Conservation (phyloP, 2,888 invertebrate genomes). For the Calameuta pallipes region DNA sequence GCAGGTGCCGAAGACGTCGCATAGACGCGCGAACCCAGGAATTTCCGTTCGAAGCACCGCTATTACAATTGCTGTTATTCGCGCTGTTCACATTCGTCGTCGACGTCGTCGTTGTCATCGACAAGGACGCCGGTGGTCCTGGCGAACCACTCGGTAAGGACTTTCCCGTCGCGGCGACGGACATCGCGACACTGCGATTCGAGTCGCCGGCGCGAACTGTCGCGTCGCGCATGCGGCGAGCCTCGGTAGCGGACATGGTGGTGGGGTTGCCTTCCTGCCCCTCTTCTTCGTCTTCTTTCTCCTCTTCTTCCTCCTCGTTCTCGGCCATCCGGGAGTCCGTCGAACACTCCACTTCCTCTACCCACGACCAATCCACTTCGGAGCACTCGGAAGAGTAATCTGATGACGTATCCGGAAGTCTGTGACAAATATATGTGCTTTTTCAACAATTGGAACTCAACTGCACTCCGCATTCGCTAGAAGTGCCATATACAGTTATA, state of each 20-base stretch:
- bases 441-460: background rate
- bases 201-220: constrained; percentile 41
- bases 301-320: constrained; percentile 1
- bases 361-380: constrained; percentile 64
- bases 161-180: constrained; percentile 59
- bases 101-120: constrained; percentile 16
- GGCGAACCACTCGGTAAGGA: constrained; percentile 33
- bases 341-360: constrained; percentile 55
- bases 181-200: constrained; percentile 62
- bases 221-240: constrained; percentile 45
- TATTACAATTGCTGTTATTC: constrained; percentile 9
- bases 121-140: constrained; percentile 29
- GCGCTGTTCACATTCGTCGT: constrained; percentile 19
- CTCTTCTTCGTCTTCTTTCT: background rate
- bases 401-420: constrained; percentile 40
- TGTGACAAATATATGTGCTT: constrained; percentile 3
- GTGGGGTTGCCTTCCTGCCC: background rate
- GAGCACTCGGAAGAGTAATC: constrained; percentile 48
- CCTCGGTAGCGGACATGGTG: constrained; percentile 4
- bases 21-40: constrained; percentile 71
- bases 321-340: constrained; percentile 4
- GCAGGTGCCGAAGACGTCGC: constrained; percentile 69
- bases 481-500: background rate
- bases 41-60: constrained; percentile 36
- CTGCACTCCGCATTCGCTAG: background rate